Evolutionary conservation across 2,797 vertebrate genomes (phyloP).

Genomic region (Chromobotia macracanthus): DNA sequence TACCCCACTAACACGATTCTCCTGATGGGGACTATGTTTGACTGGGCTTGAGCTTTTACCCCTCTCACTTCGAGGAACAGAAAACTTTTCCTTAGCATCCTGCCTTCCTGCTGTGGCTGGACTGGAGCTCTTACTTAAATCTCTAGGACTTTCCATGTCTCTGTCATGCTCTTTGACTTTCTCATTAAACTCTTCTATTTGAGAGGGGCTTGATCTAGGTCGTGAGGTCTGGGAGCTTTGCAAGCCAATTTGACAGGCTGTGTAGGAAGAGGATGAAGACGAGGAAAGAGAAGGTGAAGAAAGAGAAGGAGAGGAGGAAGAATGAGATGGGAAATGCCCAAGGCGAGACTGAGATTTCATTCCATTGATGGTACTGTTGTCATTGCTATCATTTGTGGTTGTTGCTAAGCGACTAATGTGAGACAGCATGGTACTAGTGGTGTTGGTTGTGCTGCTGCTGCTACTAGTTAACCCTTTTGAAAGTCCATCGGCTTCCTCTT

Average conservation of each 20-base stretch:
- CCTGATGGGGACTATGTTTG: constrained; percentile 74
- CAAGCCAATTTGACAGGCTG: constrained; percentile 12
- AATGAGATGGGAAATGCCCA: constrained; percentile 66
- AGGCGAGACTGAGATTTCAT: constrained; percentile 72
- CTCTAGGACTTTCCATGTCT: constrained; percentile 69
- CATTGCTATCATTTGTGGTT: constrained; percentile 67
- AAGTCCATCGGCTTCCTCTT: constrained; percentile 72
- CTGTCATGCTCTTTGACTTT: constrained; percentile 71
- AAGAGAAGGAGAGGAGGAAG: constrained; percentile 64
- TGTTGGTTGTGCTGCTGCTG: constrained; percentile 67
- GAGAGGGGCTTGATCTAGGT: constrained; percentile 70
- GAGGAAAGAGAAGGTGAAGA: constrained; percentile 65
- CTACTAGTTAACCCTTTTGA: constrained; percentile 67
- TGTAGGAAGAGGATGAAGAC: constrained; percentile 34
- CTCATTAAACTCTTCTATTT: constrained; percentile 69
- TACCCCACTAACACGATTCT: constrained; percentile 62
- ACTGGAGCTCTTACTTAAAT: constrained; percentile 72
- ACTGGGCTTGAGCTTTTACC: constrained; percentile 76
- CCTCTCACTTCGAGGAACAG: constrained; percentile 67
- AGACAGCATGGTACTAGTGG: constrained; percentile 71
- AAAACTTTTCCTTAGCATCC: constrained; percentile 75
- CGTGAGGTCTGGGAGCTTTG: constrained; percentile 71
- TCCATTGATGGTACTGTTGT: constrained; percentile 64
- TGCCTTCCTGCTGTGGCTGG: constrained; percentile 66
- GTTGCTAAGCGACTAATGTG: constrained; percentile 69